Evolutionary conservation across 2,113 vertebrate species (phyloP).

Genomic region (Syrrhaptes paradoxus): DNA sequence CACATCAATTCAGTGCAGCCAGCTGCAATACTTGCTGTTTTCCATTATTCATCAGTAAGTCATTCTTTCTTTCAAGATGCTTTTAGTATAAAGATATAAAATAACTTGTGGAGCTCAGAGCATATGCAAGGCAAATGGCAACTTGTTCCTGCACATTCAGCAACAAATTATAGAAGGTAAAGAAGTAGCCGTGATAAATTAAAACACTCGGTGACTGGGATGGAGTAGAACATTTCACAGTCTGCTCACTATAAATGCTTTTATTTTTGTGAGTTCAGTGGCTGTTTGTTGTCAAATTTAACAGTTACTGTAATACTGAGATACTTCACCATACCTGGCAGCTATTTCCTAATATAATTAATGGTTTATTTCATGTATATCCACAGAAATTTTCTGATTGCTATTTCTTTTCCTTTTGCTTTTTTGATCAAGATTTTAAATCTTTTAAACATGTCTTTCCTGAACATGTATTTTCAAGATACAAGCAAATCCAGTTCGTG

Average conservation of each 20-base stretch:
- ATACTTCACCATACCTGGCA: not conserved
- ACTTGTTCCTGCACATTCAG: not conserved
- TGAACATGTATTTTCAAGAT: constrained; percentile 4
- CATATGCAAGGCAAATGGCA: not conserved
- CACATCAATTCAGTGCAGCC: not conserved
- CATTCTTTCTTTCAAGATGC: not conserved
- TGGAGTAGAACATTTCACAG: not conserved
- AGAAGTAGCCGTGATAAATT: not conserved
- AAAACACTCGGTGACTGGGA: not conserved
- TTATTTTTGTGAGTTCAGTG: not conserved
- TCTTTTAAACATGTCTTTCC: constrained; percentile 19
- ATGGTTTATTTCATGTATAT: constrained; percentile 64
- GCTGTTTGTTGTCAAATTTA: not conserved
- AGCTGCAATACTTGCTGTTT: not conserved
- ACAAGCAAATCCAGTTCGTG: not conserved
- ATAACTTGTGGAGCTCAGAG: not conserved
- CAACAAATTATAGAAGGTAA: not conserved
- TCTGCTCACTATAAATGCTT: not conserved
- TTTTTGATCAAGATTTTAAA: constrained; percentile 65
- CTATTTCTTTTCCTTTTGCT: constrained; percentile 66
- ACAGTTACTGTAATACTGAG: constrained; percentile 1
- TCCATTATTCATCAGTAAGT: not conserved
- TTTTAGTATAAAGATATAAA: not conserved
- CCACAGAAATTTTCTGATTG: constrained; percentile 63
- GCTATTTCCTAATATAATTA: constrained; percentile 26